Evolutionary conservation across 2,113 vertebrate genomes (phyloP).

Genomic region (Bettongia penicillata): DNA sequence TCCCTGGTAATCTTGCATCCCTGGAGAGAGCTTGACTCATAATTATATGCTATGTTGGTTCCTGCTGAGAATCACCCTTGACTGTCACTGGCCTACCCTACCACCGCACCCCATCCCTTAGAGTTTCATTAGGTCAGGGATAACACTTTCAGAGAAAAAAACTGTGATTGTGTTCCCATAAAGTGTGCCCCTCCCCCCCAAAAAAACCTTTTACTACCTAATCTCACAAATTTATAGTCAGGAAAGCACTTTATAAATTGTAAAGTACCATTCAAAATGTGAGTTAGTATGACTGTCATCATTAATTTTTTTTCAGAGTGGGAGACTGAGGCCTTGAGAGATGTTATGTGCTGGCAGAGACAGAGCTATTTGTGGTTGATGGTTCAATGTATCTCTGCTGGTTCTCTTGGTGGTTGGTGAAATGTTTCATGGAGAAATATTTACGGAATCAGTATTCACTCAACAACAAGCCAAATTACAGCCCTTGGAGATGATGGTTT

Average conservation of each 20-base stretch:
- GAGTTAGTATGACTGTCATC: neutral
- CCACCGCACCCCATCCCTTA: neutral
- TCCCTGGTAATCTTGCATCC: constrained; percentile 76
- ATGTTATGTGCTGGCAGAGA: constrained; percentile 34
- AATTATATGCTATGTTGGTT: constrained; percentile 74
- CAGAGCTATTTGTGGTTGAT: constrained; percentile 23
- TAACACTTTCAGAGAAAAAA: neutral
- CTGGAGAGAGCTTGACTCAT: constrained; percentile 79
- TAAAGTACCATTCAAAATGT: neutral
- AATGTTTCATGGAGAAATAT: constrained; percentile 47
- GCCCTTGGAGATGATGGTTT: neutral
- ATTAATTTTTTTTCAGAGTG: neutral
- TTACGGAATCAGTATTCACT: constrained; percentile 26
- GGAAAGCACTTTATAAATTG: neutral
- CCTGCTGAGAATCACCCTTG: constrained; percentile 68
- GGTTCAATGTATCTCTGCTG: constrained; percentile 5
- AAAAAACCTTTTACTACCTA: neutral
- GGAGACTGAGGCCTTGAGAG: neutral
- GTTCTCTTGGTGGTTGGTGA: constrained; percentile 42
- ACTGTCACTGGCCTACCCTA: constrained; percentile 36
- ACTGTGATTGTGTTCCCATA: neutral
- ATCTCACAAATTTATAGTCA: neutral
- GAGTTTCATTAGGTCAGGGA: neutral
- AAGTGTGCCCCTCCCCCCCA: neutral
- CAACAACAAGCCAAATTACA: neutral